phyloP scores from a whole-genome alignment of 30 jellyfish, hydroid and myxozoan genomes.

The Hydra vulgaris region DNA sequence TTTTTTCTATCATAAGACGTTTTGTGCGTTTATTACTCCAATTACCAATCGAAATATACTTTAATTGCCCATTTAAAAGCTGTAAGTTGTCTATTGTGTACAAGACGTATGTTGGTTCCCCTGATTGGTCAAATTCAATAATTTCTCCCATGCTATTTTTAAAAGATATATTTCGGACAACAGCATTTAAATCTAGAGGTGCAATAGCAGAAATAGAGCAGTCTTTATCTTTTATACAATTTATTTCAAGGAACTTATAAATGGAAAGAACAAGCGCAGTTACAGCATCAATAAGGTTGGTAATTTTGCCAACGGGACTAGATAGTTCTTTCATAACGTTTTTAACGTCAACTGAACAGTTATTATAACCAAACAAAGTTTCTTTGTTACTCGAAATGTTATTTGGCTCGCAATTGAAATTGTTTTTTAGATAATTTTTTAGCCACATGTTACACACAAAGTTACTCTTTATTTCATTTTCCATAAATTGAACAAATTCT shows the following conservation, averaged over 20 bases:
- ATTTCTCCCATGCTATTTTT: constrained; percentile 29
- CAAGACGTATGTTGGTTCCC: constrained; percentile 57
- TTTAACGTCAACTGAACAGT: constrained; percentile 20
- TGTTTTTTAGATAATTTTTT: constrained; percentile 26
- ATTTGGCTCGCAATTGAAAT: constrained; percentile 24
- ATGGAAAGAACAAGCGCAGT: constrained; percentile 33
- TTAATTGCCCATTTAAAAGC: constrained; percentile 22
- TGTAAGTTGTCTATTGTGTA: constrained; percentile 67
- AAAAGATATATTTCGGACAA: constrained; percentile 34
- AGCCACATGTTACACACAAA: constrained; percentile 71
- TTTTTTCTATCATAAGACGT: constrained; percentile 11
- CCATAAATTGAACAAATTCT: constrained; percentile 31
- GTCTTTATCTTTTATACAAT: neutral
- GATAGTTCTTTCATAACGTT: constrained; percentile 28
- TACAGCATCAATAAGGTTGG: constrained; percentile 51
- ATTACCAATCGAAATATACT: constrained; percentile 47
- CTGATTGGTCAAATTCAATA: constrained; percentile 41
- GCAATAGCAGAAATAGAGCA: neutral
- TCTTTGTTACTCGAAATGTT: neutral
- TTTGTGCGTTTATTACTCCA: constrained; percentile 28
- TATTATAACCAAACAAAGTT: neutral
- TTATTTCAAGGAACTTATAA: neutral
- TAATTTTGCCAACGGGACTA: constrained; percentile 16
- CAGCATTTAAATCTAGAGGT: neutral
- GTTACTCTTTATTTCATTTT: constrained; percentile 20